These are phyloP conservation scores for Enteromius unitaeniatus DNA, from an alignment of 2,797 vertebrate species.

Conservation along the genomic window DNA sequence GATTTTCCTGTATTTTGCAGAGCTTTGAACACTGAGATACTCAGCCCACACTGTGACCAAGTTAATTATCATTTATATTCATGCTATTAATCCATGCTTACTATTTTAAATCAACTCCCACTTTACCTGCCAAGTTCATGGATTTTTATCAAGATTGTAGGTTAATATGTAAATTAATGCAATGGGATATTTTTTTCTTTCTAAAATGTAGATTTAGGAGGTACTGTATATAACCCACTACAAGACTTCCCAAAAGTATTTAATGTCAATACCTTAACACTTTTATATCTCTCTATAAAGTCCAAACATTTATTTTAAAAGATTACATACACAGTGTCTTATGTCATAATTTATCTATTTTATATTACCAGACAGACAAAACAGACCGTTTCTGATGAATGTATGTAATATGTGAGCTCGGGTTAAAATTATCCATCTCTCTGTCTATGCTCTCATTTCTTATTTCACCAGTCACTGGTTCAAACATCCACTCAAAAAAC, in stretches of 20 bases:
- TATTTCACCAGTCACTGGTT: not conserved
- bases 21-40: conserved; percentile 29
- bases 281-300: not conserved
- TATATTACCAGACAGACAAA: not conserved
- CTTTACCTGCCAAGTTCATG: conserved; percentile 16
- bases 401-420: not conserved
- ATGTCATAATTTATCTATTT: not conserved
- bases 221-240: not conserved
- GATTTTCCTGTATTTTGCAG: conserved; percentile 32
- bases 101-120: conserved; percentile 30
- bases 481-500: conserved; percentile 31
- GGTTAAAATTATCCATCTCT: not conserved
- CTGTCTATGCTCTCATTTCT: not conserved
- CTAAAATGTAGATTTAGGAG: not conserved
- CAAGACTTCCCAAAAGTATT: not conserved
- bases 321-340: not conserved
- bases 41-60: conserved; percentile 35
- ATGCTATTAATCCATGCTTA: conserved; percentile 27
- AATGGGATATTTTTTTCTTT: not conserved
- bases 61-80: conserved; percentile 22
- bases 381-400: conserved; percentile 1
- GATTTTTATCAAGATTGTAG: conserved; percentile 19
- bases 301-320: not conserved
- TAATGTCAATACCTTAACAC: not conserved
- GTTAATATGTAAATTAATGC: not conserved